Evolutionary conservation across 2,888 invertebrate genomes (phyloP).

Genomic region (Opisthograptis luteolata): DNA sequence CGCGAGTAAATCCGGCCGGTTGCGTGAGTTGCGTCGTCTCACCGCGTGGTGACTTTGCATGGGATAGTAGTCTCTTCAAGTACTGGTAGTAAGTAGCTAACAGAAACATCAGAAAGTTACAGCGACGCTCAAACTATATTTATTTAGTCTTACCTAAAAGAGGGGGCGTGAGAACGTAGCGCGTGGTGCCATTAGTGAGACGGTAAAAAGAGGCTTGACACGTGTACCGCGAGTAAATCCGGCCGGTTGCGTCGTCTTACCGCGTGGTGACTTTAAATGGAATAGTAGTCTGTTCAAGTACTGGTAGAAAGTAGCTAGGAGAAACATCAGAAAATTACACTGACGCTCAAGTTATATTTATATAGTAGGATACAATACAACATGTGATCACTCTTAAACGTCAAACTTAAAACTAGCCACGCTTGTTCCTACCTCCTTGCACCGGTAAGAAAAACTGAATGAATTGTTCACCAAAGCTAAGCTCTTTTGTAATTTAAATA

Average conservation of each 20-base stretch:
- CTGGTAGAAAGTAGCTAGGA: neutral
- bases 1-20: conserved; percentile 20
- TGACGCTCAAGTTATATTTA: no score
- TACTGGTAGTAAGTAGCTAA: neutral
- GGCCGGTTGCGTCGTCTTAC: conserved; percentile 24
- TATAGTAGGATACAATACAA: no score
- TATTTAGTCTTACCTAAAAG: conserved; percentile 36
- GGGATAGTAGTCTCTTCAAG: conserved; percentile 8
- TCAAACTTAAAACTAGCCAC: no score
- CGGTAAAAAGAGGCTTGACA: conserved; percentile 33
- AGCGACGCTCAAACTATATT: no score
- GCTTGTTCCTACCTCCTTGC: no score
- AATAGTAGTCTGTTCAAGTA: conserved; percentile 9
- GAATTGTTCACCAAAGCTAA: no score
- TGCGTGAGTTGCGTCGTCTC: conserved; percentile 26
- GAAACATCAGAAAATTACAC: neutral
- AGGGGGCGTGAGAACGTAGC: conserved; percentile 32
- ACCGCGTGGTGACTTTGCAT: conserved; percentile 4
- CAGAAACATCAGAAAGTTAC: neutral
- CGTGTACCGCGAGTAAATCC: conserved; percentile 20
- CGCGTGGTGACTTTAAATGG: conserved; percentile 1
- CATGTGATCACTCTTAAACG: no score
- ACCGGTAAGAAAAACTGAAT: no score
- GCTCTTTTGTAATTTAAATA: no score
- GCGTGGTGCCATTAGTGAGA: conserved; percentile 36